phyloP scores from a whole-genome alignment of 92 coral and sea anemone species.

The Porites evermanni region DNA sequence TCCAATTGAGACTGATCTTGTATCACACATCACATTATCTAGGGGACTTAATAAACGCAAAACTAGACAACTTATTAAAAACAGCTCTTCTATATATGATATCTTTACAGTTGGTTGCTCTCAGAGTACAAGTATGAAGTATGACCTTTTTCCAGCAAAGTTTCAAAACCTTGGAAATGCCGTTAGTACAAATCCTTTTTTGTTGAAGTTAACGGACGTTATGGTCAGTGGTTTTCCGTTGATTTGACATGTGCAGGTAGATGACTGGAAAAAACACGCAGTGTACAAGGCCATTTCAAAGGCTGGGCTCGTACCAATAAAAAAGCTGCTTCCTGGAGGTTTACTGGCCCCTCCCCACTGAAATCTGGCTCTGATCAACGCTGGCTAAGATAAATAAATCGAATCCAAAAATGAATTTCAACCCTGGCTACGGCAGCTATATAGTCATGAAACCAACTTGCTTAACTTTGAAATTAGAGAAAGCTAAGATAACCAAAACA shows the following conservation, averaged over 20 bases:
- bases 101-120: neutral
- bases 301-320: constrained; percentile 46
- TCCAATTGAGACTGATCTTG: too few species aligned
- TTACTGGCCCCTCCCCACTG: constrained; percentile 23
- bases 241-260: constrained; percentile 18
- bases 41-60: too few species aligned
- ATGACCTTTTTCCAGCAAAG: too few species aligned
- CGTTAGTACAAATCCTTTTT: constrained; percentile 29
- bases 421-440: neutral
- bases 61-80: too few species aligned
- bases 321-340: constrained; percentile 38
- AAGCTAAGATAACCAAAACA: too few species aligned
- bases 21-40: too few species aligned
- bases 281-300: constrained; percentile 49
- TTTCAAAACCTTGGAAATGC: constrained; percentile 22
- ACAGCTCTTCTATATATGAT: neutral
- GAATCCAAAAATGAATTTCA: too few species aligned
- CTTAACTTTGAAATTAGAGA: too few species aligned
- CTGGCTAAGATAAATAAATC: neutral
- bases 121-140: neutral
- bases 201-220: constrained; percentile 7
- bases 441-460: neutral
- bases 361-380: constrained; percentile 11
- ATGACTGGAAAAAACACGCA: constrained; percentile 30
- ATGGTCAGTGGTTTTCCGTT: constrained; percentile 27